Evolutionary conservation across 53 echinoderm and acorn worm genomes (phyloP).

Genomic region (Hippasteria phrygiana): DNA sequence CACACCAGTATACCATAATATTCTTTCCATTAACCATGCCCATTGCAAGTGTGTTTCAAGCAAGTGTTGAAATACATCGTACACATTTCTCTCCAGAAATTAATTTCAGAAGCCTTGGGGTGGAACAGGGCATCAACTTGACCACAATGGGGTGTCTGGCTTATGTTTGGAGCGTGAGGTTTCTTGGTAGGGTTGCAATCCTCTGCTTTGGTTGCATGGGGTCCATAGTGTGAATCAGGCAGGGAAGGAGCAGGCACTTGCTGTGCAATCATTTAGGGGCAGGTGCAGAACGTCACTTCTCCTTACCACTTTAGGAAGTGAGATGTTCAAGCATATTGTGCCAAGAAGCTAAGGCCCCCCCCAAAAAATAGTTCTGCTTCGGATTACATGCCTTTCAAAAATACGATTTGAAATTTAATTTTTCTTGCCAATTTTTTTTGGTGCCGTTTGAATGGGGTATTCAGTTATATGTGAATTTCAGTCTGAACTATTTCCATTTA

Average conservation of each 20-base stretch:
- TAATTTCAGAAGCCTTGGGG: slow-evolving; percentile 17
- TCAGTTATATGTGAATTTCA: too few relatives aligned
- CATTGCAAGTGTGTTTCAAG: background rate
- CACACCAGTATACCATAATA: background rate
- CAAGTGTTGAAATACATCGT: background rate
- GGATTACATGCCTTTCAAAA: background rate
- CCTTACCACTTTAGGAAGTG: slow-evolving; percentile 34
- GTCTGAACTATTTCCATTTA: too few relatives aligned
- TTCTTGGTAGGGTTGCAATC: background rate
- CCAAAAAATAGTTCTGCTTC: background rate
- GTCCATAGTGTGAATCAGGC: background rate
- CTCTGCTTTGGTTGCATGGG: background rate
- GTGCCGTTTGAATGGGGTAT: too few relatives aligned
- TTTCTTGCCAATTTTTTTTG: too few relatives aligned
- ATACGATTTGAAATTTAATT: too few relatives aligned
- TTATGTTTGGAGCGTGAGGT: slow-evolving; percentile 5
- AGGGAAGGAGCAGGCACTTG: slow-evolving; percentile 18
- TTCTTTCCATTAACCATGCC: background rate
- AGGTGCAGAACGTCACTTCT: slow-evolving; percentile 51
- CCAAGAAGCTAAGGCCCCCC: background rate
- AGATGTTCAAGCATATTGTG: slow-evolving; percentile 34
- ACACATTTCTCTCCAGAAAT: background rate
- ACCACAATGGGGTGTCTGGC: slow-evolving; percentile 23
- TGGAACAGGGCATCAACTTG: background rate
- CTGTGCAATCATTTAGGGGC: slow-evolving; percentile 34